Percentiles rank a stretch among this genome's conserved stretches.
Evolutionary conservation across 2,797 vertebrate genomes (phyloP).

Genomic region (Limnodromus scolopaceus): DNA sequence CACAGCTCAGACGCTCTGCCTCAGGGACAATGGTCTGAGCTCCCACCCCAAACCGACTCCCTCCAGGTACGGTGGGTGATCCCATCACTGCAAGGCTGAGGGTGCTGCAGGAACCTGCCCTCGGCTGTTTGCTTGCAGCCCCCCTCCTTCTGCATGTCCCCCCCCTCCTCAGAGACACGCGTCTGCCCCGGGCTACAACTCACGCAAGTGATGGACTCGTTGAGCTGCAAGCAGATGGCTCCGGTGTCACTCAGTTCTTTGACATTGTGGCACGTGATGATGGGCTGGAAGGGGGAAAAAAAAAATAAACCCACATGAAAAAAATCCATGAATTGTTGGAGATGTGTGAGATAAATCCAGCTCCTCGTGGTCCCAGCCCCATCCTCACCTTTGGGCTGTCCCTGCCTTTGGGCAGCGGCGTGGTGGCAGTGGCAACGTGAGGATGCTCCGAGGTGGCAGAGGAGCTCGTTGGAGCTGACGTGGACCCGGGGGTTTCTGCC

Average conservation of each 20-base stretch:
- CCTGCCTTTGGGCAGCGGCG: fast-evolving
- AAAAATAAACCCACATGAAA: neutral
- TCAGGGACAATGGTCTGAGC: fast-evolving
- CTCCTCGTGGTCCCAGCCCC: fast-evolving
- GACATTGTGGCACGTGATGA: constrained; percentile 44
- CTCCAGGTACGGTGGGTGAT: neutral
- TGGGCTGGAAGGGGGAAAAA: constrained; percentile 19
- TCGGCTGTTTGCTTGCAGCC: neutral
- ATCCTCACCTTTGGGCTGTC: neutral
- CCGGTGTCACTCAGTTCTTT: constrained; percentile 17
- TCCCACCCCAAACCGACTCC: fast-evolving
- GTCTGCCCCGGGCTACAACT: constrained; percentile 17
- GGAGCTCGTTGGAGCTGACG: fast-evolving
- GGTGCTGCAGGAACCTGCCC: neutral
- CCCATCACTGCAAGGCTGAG: neutral
- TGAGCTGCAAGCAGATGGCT: constrained; percentile 73
- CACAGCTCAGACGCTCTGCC: neutral
- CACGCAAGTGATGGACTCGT: constrained; percentile 69
- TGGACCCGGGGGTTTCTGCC: fast-evolving
- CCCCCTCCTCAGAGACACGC: fast-evolving
- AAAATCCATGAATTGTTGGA: neutral
- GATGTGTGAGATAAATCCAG: fast-evolving
- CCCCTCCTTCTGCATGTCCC: neutral
- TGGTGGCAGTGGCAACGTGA: fast-evolving
- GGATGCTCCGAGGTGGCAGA: neutral